Conservation (phyloP, 2,888 invertebrate genomes). For the Polydrusus tereticollis region DNA sequence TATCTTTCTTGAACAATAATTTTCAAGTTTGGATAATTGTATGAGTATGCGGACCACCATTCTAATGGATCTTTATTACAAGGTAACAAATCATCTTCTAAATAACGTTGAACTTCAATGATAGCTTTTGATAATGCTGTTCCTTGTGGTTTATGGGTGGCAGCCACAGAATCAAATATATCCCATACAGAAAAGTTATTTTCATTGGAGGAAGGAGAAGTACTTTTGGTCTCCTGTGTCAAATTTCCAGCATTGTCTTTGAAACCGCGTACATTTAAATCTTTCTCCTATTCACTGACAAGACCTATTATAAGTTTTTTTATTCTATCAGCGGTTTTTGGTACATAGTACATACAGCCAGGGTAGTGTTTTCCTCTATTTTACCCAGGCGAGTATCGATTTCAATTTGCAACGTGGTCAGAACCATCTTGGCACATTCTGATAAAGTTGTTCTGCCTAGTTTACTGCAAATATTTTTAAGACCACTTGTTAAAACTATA, state of each 20-base stretch:
- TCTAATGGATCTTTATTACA: slow-evolving; percentile 1
- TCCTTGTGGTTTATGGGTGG: background rate
- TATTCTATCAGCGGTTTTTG: slow-evolving; percentile 20
- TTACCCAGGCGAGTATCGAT: no score
- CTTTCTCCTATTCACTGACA: background rate
- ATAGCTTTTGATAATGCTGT: slow-evolving; percentile 30
- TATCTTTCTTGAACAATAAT: background rate
- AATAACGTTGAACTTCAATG: slow-evolving; percentile 46
- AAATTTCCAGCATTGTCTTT: background rate
- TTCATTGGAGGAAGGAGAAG: background rate
- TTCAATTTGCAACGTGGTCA: background rate
- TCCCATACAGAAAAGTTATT: no score
- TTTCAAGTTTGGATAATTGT: background rate
- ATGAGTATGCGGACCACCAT: background rate
- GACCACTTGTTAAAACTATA: slow-evolving; percentile 20
- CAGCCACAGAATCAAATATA: background rate
- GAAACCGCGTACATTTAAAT: background rate
- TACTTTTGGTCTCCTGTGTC: background rate
- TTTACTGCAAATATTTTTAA: background rate
- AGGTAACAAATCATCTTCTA: slow-evolving; percentile 14
- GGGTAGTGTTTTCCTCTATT: background rate
- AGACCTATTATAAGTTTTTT: background rate
- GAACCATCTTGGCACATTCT: background rate
- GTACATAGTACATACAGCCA: background rate
- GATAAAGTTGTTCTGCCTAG: background rate